Evolutionary conservation across 2,888 invertebrate species (phyloP).

Genomic region (Ypsolopha scabrella): DNA sequence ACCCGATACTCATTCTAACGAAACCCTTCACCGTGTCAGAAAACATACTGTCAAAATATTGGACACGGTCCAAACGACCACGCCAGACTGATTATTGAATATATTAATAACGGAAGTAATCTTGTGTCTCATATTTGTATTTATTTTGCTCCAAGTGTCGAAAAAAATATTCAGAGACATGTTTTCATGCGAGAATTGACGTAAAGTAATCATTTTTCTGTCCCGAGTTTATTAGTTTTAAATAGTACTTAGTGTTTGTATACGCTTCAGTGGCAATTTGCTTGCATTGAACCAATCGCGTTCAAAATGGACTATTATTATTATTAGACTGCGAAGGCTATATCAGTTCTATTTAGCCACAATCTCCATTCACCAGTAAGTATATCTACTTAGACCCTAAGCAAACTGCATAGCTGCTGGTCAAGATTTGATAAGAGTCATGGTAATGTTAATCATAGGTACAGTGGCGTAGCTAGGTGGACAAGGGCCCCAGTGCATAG

Average conservation of each 20-base stretch:
- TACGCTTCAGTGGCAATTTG: too few relatives aligned
- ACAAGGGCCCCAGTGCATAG: too few relatives aligned
- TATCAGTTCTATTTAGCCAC: not conserved
- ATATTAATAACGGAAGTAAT: not conserved
- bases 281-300: not conserved
- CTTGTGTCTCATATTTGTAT: not conserved
- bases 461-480: too few relatives aligned
- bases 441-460: too few relatives aligned
- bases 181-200: not conserved
- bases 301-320: not conserved
- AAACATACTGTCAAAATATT: not conserved
- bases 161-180: not conserved
- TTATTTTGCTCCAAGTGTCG: not conserved
- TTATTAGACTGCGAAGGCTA: not conserved
- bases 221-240: not conserved
- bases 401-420: too few relatives aligned
- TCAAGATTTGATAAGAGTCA: too few relatives aligned
- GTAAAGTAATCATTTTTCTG: not conserved
- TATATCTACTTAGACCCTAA: too few relatives aligned
- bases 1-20: too few relatives aligned
- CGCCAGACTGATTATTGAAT: not conserved
- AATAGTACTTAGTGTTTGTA: not conserved
- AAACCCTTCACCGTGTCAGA: not conserved
- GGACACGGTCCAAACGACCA: not conserved
- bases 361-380: not conserved